Evolutionary conservation across 2,888 invertebrate species (phyloP).

Genomic region (Tenthredo scrophulariae): DNA sequence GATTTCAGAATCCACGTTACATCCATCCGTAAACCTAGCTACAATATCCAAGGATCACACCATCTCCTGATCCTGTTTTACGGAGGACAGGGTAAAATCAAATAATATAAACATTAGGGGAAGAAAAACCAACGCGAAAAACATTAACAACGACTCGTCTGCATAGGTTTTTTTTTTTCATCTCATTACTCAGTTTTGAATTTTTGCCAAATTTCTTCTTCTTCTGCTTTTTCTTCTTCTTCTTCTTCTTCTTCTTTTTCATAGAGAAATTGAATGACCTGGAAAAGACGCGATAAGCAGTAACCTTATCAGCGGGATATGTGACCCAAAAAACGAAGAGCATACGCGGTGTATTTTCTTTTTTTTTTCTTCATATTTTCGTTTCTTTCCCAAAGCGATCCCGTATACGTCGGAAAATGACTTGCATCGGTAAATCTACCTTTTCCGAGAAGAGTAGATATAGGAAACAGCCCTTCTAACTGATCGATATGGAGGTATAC

Average conservation of each 20-base stretch:
- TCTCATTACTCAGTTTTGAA: not conserved
- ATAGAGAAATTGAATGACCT: not conserved
- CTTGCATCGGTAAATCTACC: not conserved
- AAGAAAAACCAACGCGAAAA: not conserved
- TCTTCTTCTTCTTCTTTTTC: not conserved
- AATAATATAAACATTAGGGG: not conserved
- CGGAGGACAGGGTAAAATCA: not conserved
- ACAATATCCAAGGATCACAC: not conserved
- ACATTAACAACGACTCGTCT: not conserved
- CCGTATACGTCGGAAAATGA: too few relatives aligned
- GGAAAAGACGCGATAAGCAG: not conserved
- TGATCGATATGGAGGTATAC: constrained; percentile 32
- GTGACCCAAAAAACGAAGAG: not conserved
- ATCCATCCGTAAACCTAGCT: not conserved
- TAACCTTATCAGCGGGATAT: not conserved
- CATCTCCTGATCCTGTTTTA: not conserved
- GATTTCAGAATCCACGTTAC: not conserved
- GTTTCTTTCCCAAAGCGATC: not conserved
- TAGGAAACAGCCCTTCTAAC: not conserved
- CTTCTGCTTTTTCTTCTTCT: not conserved
- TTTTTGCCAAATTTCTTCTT: not conserved
- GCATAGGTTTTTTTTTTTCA: too few relatives aligned
- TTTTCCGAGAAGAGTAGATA: not conserved
- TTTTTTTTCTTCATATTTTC: not conserved
- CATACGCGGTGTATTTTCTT: not conserved